Evolutionary conservation across 2,888 invertebrate genomes (phyloP).

Genomic region (Plemyria rubiginata): DNA sequence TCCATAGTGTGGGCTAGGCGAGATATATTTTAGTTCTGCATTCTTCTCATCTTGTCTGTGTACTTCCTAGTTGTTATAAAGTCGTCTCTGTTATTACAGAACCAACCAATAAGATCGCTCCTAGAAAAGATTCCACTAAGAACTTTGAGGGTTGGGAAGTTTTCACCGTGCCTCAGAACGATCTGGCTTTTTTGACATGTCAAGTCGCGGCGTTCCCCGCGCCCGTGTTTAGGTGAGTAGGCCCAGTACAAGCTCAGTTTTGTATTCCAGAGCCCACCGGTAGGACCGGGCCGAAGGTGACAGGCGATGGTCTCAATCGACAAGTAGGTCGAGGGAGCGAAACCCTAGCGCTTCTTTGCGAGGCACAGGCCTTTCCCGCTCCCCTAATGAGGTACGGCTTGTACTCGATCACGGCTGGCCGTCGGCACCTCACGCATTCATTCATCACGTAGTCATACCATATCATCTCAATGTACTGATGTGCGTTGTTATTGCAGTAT

Average conservation of each 20-base stretch:
- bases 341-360: constrained; percentile 89
- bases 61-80: constrained; percentile 40
- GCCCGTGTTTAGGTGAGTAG: constrained; percentile 89
- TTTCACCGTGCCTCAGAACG: constrained; percentile 76
- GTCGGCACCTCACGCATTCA: constrained; percentile 79
- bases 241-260: constrained; percentile 60
- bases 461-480: constrained; percentile 78
- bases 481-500: constrained; percentile 82
- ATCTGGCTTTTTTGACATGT: constrained; percentile 86
- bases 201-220: constrained; percentile 89
- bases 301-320: constrained; percentile 86
- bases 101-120: constrained; percentile 88
- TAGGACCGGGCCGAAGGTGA: constrained; percentile 88
- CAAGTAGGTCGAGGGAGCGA: constrained; percentile 72
- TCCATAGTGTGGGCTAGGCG: neutral
- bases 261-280: constrained; percentile 88
- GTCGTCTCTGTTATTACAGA: constrained; percentile 83
- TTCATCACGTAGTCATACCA: constrained; percentile 76
- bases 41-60: neutral
- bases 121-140: constrained; percentile 79
- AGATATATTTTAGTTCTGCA: neutral
- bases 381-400: constrained; percentile 90
- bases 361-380: constrained; percentile 91
- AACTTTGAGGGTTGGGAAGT: constrained; percentile 88
- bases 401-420: constrained; percentile 61